Base-by-base conservation (phyloP, 1,140 invertebrate genomes). In the Drosophila erecta region DNA sequence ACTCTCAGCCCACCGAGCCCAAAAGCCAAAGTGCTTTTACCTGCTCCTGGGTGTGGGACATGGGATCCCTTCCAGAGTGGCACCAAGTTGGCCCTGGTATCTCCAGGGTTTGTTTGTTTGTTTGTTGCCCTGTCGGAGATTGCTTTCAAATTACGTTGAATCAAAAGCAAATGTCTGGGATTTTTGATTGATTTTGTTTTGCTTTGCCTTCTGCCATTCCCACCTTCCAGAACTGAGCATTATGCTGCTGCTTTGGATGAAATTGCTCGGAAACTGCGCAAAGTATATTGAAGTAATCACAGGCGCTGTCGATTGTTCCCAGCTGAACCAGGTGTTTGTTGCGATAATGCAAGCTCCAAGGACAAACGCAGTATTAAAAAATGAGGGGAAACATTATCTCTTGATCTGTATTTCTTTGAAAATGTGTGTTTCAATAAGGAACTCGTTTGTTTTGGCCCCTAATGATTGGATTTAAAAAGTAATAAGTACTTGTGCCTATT, bases 101-200 rank as follows among this genome's bases (percentile, higher is more conserved):
- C 74, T 75, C 24, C 44, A 61, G 57, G 66, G 61, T 70, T 70
- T 76, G 17, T 17, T 17, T 17, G 17, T 80, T 80, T 79, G 72
- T 79, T 80, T 78, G 72, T 81, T 64, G 75, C 54, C 84, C 66
- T 74, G 76, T 62, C 60, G 70, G 47, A 87, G 83, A 86, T 86
- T 87, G 83, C 83, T 86, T 86, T 86, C 81, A 87, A 87, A 87
- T 87, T 81, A 87, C 84, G 87, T 83, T 53, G 85, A 89, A 67
- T 87, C 73, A 69, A 69, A 67, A 76, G 64, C 77, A 57, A 70
- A 60, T 55, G 76, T 62, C 44, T 70, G 53, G 49, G 43, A 71
- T 59, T 79, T 83, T 76, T 87, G 81, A 86, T 86, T 87, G 83
- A 86, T 86, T 86, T 86, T 83, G 57, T 75, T 83, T 66, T 79